Evolutionary conservation across 2,797 vertebrate species (phyloP).

Genomic region (Artibeus jamaicensis): DNA sequence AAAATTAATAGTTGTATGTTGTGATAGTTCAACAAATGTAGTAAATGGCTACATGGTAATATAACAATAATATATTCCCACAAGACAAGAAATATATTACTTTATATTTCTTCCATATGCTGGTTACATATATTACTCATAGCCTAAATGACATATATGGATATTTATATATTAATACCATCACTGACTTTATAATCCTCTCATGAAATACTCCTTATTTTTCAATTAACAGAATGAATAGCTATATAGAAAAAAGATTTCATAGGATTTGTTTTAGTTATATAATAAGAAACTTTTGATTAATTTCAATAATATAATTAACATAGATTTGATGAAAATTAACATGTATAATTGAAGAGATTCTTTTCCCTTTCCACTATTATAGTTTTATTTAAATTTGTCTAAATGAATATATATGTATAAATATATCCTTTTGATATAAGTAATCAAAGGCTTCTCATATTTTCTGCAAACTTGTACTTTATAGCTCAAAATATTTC

Average conservation of each 20-base stretch:
- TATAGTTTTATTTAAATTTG: background rate
- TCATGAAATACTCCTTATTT: background rate
- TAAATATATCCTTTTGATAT: background rate
- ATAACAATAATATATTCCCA: background rate
- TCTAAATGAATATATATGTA: background rate
- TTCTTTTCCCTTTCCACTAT: background rate
- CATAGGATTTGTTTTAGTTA: background rate
- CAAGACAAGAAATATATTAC: background rate
- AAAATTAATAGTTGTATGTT: slow-evolving; percentile 38
- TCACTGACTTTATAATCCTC: background rate
- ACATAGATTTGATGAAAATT: background rate
- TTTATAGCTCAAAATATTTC: background rate
- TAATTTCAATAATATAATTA: background rate
- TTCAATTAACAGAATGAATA: background rate
- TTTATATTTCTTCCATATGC: background rate
- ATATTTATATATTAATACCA: background rate
- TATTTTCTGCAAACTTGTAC: background rate
- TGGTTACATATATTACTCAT: background rate
- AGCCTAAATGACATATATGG: background rate
- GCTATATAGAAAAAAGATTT: background rate
- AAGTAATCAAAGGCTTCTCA: background rate
- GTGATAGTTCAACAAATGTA: slow-evolving; percentile 53
- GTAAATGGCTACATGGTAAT: background rate
- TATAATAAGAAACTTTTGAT: background rate
- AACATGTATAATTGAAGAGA: background rate